A percentile compares a stretch with the other conserved stretches of the same genome.
These are phyloP conservation scores for Acanthococcus lagerstroemiae DNA, from an alignment of 2,888 invertebrate genomes.

Conservation along the genomic window DNA sequence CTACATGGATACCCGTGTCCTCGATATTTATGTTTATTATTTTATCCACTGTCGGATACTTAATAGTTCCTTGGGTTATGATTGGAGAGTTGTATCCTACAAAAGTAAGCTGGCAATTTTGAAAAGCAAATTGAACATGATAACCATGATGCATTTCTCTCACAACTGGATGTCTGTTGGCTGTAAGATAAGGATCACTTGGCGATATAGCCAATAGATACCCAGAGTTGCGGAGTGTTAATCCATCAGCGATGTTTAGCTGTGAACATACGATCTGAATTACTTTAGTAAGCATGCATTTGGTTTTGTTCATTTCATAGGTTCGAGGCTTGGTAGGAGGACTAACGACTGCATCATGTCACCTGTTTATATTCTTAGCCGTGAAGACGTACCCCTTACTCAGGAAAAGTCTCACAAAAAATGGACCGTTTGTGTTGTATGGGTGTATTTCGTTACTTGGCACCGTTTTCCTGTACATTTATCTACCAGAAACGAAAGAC, in stretches of 20 bases:
- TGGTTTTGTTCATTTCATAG: conserved; percentile 42
- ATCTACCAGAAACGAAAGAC: conserved; percentile 59
- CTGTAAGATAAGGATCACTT: too few species aligned
- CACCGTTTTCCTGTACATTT: conserved; percentile 53
- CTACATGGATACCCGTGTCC: conserved; percentile 54
- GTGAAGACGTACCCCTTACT: conserved; percentile 57
- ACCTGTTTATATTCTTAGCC: conserved; percentile 54
- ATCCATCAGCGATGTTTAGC: too few species aligned
- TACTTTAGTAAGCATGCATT: too few species aligned
- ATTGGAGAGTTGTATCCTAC: conserved; percentile 62
- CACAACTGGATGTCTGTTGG: too few species aligned
- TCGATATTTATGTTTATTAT: conserved; percentile 53
- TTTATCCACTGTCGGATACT: conserved; percentile 54
- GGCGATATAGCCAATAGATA: too few species aligned
- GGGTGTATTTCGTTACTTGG: conserved; percentile 51
- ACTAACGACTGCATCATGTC: conserved; percentile 55
- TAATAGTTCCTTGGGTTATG: conserved; percentile 64
- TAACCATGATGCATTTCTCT: too few species aligned
- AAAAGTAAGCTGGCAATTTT: conserved; percentile 43
- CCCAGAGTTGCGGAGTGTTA: too few species aligned
- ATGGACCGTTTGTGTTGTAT: conserved; percentile 54
- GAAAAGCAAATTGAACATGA: background rate
- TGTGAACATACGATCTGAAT: too few species aligned
- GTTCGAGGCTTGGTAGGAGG: conserved; percentile 58
- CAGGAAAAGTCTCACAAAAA: conserved; percentile 45